Evolutionary conservation across 2,888 invertebrate genomes (phyloP).

Genomic region (Rutpela maculata): DNA sequence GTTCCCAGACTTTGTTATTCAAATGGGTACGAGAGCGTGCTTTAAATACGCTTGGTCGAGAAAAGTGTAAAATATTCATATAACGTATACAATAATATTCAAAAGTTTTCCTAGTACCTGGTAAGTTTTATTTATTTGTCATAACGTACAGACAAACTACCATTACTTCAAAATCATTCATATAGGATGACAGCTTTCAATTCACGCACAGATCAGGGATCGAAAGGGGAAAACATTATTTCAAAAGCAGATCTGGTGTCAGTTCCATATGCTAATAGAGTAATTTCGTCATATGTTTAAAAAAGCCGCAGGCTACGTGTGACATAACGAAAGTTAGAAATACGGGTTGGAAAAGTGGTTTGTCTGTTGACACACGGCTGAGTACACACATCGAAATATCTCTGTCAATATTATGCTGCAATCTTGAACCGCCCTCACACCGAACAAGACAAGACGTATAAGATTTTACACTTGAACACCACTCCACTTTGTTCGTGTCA

Average conservation of each 20-base stretch:
- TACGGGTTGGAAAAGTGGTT: conserved; percentile 50
- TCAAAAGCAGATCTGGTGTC: conserved; percentile 40
- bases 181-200: conserved; percentile 9
- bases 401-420: conserved; percentile 69
- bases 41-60: too few relatives aligned
- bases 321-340: conserved; percentile 33
- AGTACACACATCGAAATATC: conserved; percentile 64
- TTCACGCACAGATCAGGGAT: neutral
- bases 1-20: too few relatives aligned
- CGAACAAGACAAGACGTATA: conserved; percentile 60
- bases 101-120: too few relatives aligned
- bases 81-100: too few relatives aligned
- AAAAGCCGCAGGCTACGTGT: conserved; percentile 26
- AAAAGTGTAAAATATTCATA: too few relatives aligned
- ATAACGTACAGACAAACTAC: too few relatives aligned
- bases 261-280: conserved; percentile 51
- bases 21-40: too few relatives aligned
- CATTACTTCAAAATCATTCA: conserved; percentile 6
- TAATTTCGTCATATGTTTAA: conserved; percentile 45
- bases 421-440: conserved; percentile 61
- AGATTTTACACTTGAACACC: conserved; percentile 62
- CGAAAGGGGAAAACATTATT: conserved; percentile 28
- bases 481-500: conserved; percentile 58
- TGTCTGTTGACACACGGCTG: conserved; percentile 63
- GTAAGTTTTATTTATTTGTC: too few relatives aligned